Base-by-base conservation (phyloP, 1,140 invertebrate species). In the Panagrolaimus sp. region DNA sequence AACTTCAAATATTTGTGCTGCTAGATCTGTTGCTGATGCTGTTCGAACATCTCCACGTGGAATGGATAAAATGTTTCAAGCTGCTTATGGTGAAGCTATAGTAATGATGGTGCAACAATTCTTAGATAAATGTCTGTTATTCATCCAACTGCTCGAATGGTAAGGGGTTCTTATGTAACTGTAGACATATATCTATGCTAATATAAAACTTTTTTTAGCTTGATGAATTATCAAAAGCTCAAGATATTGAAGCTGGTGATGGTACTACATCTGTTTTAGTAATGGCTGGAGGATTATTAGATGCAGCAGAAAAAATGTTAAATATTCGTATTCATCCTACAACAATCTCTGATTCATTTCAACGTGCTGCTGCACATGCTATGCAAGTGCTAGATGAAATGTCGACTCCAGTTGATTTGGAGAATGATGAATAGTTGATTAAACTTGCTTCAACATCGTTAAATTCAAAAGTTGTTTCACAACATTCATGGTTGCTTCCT, bases 11-110 rank as follows among this genome's bases (percentile, higher is more conserved):
- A 98, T 99, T 72, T 89, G 89, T 84, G 96, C 96, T 72, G 95
- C 93, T 27, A 99, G 98, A 90, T 94, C 95, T 86, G 93, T 99
- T 64, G 91, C 93, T 72, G 92, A 98, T 93, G 95, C 96, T 23
- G 92, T 99, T 78, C 88, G 96, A 70, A 99, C 96, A 16, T 97
- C 93, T n/a, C 96, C 96, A 31, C 87, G 92, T 75, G 96, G 96
- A 74, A 99, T 99, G 96, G 96, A 99, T 83, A 99, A 99, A 88
- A 99, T 99, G 96, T 99, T 99, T 75, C 96, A 99, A 88, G 87
- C 92, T 61, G 88, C 88, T 14, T 96, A 95, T 87, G 95, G 95
- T 9, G 68, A 97, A 88, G 96, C 99, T 0, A 98, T 68, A 99
- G 96, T 61, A 99, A 99, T 87, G 96, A 99, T 88, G 96, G 96